Evolutionary conservation across 2,113 vertebrate species (phyloP).

Genomic region (Holacanthus passer): DNA sequence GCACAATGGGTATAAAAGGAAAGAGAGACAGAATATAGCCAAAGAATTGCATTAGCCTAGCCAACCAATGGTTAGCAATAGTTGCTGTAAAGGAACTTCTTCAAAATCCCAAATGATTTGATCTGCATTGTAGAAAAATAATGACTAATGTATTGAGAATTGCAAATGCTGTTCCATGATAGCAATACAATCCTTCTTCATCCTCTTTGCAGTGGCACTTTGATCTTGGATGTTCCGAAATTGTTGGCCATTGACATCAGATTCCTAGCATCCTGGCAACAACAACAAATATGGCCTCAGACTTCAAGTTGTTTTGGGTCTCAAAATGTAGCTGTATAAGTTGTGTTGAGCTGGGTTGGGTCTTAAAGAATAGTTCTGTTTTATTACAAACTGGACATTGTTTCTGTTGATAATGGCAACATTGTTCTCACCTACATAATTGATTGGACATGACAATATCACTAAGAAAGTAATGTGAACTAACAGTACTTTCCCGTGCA

Average conservation of each 20-base stretch:
- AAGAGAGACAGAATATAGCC: no score
- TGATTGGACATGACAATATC: neutral
- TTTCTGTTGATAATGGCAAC: neutral
- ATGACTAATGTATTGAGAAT: neutral
- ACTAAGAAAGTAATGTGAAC: neutral
- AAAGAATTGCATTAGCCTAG: no score
- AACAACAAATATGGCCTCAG: neutral
- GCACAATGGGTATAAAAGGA: neutral
- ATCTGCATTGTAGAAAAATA: neutral
- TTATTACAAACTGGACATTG: neutral
- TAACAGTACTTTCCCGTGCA: no score
- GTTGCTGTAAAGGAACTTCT: no score
- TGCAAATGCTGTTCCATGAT: neutral
- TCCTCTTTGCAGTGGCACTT: neutral
- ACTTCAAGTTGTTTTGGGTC: neutral
- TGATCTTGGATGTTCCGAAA: neutral
- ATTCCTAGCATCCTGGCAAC: no score
- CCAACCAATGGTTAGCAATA: no score
- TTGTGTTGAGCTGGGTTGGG: neutral
- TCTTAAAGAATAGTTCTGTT: neutral
- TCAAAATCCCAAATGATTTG: neutral
- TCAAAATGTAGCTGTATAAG: neutral
- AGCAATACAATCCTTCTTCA: neutral
- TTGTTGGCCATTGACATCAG: no score
- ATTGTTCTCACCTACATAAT: neutral